Base-by-base conservation (phyloP, 2,888 invertebrate species). In the Smittia aterrima region DNA sequence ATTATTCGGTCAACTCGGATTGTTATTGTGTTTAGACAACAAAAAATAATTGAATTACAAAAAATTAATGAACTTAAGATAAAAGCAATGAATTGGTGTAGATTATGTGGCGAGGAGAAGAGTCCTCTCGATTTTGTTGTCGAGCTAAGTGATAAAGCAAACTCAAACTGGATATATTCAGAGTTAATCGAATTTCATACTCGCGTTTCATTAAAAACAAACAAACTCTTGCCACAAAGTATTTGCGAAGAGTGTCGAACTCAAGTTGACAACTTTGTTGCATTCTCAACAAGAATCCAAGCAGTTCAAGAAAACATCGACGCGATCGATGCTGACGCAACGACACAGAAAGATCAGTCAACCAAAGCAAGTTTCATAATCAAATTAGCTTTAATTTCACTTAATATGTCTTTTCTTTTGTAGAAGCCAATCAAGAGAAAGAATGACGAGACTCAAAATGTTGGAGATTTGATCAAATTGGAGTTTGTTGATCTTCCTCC, bases 31-130 rank as follows among this genome's bases (percentile, higher is more conserved):
- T 7, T 38, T 9, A 7, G 4, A 7, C 38, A 38, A 38, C 6
- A 38, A 38, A 38, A 4, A 38, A 38, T 9, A 38, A 38, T 38
- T n/a, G n/a, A n/a, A n/a, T n/a, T n/a, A n/a, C n/a, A n/a, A n/a
- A n/a, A n/a, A n/a, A n/a, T n/a, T n/a, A n/a, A n/a, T n/a, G n/a
- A n/a, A n/a, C n/a, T n/a, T n/a, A n/a, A n/a, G n/a, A n/a, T n/a
- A n/a, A n/a, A n/a, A n/a, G n/a, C n/a, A 58, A 58, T 58, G 58
- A 18, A 58, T 22, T 22, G 7, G 58, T 64, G 64, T 27, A 24
- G 64, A 4, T 25, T 64, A 1, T 64, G 64, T 27, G 64, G 64
- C 22, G 64, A 64, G 64, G 27, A 64, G 22, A 64, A 64, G n/a
- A 64, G 64, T 27, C 64, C 25, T n/a, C n/a, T 24, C 4, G 25